Conservation (phyloP, 2,888 invertebrate genomes). For the Ceraclea dissimilis region DNA sequence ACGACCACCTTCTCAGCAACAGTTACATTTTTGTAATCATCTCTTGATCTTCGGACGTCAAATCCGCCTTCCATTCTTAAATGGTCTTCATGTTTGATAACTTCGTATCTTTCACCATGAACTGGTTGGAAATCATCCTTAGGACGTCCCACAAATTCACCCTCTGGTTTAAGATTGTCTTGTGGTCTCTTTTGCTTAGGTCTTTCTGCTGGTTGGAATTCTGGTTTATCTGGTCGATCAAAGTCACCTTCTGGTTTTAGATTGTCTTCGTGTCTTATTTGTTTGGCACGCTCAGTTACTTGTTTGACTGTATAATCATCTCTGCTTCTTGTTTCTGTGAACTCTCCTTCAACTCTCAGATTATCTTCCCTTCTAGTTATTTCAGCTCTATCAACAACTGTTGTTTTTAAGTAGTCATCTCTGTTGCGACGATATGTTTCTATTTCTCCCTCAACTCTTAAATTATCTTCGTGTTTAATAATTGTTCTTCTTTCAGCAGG, state of each 20-base stretch:
- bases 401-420: conserved; percentile 38
- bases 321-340: conserved; percentile 44
- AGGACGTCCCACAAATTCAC: conserved; percentile 40
- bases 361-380: conserved; percentile 40
- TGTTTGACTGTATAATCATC: conserved; percentile 36
- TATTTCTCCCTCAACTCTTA: conserved; percentile 50
- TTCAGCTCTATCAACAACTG: conserved; percentile 36
- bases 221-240: conserved; percentile 39
- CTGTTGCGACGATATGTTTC: conserved; percentile 44
- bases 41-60: conserved; percentile 45
- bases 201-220: conserved; percentile 41
- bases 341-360: conserved; percentile 48
- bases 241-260: conserved; percentile 52
- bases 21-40: conserved; percentile 49
- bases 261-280: conserved; percentile 50
- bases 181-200: conserved; percentile 44
- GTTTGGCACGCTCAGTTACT: conserved; percentile 50
- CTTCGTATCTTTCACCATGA: conserved; percentile 54
- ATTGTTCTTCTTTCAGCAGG: conserved; percentile 46
- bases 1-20: conserved; percentile 47
- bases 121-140: conserved; percentile 31
- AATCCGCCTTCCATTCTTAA: conserved; percentile 60
- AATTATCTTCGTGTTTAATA: conserved; percentile 47
- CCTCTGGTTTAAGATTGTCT: conserved; percentile 50
- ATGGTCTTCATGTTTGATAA: conserved; percentile 59